Evolutionary conservation across 1,140 invertebrate genomes (phyloP).

Genomic region (Drosophila nasuta): DNA sequence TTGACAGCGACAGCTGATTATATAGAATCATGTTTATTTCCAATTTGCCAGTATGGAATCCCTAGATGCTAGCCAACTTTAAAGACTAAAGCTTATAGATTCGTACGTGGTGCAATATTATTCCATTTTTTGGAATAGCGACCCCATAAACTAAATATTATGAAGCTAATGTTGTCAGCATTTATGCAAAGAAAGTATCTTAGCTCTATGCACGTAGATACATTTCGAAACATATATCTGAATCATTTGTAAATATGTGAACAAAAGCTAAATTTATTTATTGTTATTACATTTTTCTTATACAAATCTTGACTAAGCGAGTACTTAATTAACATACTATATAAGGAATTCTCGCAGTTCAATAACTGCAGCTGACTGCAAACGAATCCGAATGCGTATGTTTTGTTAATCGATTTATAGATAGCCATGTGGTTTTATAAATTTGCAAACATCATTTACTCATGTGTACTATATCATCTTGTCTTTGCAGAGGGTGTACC

Average conservation of each 20-base stretch:
- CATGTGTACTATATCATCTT: slow-evolving; percentile 1
- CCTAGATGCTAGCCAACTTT: slow-evolving; percentile 26
- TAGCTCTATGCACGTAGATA: too few species aligned
- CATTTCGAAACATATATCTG: too few species aligned
- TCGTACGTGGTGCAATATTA: background rate
- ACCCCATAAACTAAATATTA: too few species aligned
- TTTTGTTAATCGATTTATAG: slow-evolving; percentile 17
- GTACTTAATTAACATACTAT: background rate
- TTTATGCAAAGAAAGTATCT: too few species aligned
- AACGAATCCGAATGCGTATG: background rate
- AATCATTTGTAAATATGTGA: too few species aligned
- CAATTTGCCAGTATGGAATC: slow-evolving; percentile 30
- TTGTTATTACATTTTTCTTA: background rate
- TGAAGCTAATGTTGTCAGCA: too few species aligned
- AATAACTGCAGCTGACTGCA: background rate
- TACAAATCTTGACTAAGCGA: background rate
- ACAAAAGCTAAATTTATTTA: too few species aligned
- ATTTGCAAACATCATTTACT: slow-evolving; percentile 2
- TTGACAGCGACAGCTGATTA: slow-evolving; percentile 56
- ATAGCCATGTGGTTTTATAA: slow-evolving; percentile 13
- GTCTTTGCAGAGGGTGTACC: slow-evolving; percentile 86
- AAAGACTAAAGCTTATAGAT: background rate
- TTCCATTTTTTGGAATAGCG: background rate
- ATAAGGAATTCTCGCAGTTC: background rate
- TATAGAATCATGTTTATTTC: slow-evolving; percentile 33